Evolutionary conservation across 2,113 vertebrate species (phyloP).

Genomic region (Plotosus lineatus): DNA sequence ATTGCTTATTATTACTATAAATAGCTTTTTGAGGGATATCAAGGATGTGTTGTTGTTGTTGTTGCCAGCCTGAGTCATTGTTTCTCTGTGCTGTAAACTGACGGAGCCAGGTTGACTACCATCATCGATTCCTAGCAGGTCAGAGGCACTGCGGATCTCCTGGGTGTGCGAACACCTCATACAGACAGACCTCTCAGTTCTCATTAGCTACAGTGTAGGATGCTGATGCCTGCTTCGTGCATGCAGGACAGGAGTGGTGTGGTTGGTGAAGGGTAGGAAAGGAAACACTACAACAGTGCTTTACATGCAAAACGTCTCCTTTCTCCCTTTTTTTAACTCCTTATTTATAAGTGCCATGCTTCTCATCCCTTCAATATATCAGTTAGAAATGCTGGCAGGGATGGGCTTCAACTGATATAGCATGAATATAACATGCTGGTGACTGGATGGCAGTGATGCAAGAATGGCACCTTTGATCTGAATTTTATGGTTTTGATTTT

Average conservation of each 20-base stretch:
- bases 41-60: conserved; percentile 32
- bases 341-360: conserved; percentile 25
- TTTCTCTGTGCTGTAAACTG: conserved; percentile 38
- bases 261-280: conserved; percentile 2
- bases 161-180: conserved; percentile 21
- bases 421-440: conserved; percentile 43
- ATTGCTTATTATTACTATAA: conserved; percentile 42
- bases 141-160: conserved; percentile 27
- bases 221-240: conserved; percentile 25
- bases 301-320: conserved; percentile 45
- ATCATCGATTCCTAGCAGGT: conserved; percentile 32
- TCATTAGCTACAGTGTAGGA: conserved; percentile 14
- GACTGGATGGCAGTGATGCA: conserved; percentile 48
- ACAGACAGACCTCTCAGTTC: conserved; percentile 19
- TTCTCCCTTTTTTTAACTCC: too few relatives aligned
- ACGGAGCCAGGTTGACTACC: not conserved
- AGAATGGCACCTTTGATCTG: conserved; percentile 39
- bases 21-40: conserved; percentile 7
- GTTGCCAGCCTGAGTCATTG: conserved; percentile 45
- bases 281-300: conserved; percentile 28
- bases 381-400: conserved; percentile 39
- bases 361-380: conserved; percentile 1
- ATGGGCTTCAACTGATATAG: conserved; percentile 32
- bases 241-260: conserved; percentile 34
- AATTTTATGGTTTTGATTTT: not conserved